Conservation (phyloP, 2,113 vertebrate genomes). For the Delphinapterus leucas region DNA sequence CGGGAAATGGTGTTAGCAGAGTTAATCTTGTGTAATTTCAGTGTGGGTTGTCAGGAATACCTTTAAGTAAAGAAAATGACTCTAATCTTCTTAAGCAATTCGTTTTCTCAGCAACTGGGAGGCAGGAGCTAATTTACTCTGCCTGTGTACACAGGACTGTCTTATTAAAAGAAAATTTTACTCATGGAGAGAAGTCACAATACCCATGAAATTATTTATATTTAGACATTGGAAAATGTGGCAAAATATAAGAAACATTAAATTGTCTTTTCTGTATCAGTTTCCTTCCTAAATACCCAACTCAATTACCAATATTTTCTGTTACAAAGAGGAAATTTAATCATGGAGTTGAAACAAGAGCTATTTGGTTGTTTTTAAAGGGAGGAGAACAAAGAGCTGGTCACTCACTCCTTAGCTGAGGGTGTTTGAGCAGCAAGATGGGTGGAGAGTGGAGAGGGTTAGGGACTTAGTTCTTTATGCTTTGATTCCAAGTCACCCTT, state of each 20-base stretch:
- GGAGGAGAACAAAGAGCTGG: slow-evolving; percentile 48
- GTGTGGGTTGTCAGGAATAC: slow-evolving; percentile 81
- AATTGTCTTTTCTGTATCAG: not conserved
- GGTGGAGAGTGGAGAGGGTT: not conserved
- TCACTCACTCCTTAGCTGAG: slow-evolving; percentile 8
- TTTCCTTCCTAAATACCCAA: slow-evolving; percentile 2
- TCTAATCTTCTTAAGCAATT: slow-evolving; percentile 86
- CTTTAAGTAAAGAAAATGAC: slow-evolving; percentile 78
- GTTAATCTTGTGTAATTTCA: slow-evolving; percentile 82
- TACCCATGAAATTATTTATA: slow-evolving; percentile 38
- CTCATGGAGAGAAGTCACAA: slow-evolving; percentile 52
- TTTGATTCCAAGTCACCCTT: slow-evolving; percentile 54
- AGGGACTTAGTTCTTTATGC: slow-evolving; percentile 3
- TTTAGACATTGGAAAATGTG: slow-evolving; percentile 45
- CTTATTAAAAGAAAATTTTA: slow-evolving; percentile 48
- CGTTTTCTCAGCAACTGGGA: slow-evolving; percentile 79
- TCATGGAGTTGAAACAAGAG: not conserved
- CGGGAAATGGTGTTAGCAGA: slow-evolving; percentile 73
- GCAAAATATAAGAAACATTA: not conserved
- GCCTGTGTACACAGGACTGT: slow-evolving; percentile 58
- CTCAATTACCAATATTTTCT: not conserved
- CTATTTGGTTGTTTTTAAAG: slow-evolving; percentile 54
- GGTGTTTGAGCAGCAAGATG: not conserved
- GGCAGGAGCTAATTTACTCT: slow-evolving; percentile 78
- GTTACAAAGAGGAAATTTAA: not conserved